Evolutionary conservation across 1,140 invertebrate species (phyloP), one percentile per base, ranked within the genome.

Genomic region (Episyrphus balteatus): DNA sequence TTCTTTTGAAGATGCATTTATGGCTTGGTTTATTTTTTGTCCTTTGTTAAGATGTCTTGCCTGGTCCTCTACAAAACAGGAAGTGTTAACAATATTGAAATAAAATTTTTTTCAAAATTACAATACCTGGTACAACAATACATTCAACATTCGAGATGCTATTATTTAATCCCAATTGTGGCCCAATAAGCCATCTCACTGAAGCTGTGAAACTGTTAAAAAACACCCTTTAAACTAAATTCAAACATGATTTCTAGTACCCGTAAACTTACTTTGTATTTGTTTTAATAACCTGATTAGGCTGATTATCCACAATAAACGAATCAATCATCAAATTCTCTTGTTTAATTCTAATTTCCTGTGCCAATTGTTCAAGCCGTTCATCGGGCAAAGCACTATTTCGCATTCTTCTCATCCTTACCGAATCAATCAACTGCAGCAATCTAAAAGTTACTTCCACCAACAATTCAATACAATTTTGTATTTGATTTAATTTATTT

Each of bases 261-360:
- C n/a, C n/a, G n/a, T n/a, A 26, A 26, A 26, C 21, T 26, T 38
- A 76, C 74, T 74, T 74, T 1, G 92, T 92, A 61, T 95, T 92
- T 5, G 91, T 95, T 70, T 95, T 95, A 84, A 96, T 88, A 0
- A 96, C 91, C 70, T 96, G 92, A 0, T 92, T 91, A 1, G 92
- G 92, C 61, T 95, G 91, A 54, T 91, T 91, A 65, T 95, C 91
- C 21, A 96, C 92, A n/a, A 95, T 89, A 66, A 96, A 96, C 0
- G 92, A 94, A 39, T 88, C 89, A 0, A 88, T 26, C 21, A 26
- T 26, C 8, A 26, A 8, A 8, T 26, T 26, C 8, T 26, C 8
- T 8, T 26, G 21, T 8, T 26, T 26, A 3, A 26, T 26, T 8
- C 21, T 3, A 26, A 26, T 26, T 26, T 26, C 21, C 21, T 26